phyloP scores from a whole-genome alignment of 2,797 vertebrate species.

The Pogoniulus pusillus region DNA sequence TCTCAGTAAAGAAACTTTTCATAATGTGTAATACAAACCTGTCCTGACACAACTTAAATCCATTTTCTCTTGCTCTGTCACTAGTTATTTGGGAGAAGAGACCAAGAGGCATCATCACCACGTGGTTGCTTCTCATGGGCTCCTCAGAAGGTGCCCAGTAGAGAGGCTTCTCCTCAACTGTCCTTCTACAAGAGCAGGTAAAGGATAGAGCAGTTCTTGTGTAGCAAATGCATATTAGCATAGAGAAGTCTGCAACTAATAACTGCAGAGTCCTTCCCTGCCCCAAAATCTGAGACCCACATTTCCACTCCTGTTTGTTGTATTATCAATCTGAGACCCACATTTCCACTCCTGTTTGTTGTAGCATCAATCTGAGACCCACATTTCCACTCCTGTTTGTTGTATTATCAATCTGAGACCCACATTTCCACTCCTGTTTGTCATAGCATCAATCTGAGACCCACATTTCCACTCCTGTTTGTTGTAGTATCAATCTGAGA shows the following conservation, averaged over 20 bases:
- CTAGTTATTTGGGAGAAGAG: too few species aligned
- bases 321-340: too few species aligned
- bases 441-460: too few species aligned
- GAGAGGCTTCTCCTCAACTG: too few species aligned
- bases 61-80: too few species aligned
- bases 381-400: not conserved
- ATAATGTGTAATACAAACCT: too few species aligned
- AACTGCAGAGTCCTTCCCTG: not conserved
- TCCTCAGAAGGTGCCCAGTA: not conserved
- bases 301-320: not conserved
- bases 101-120: not conserved
- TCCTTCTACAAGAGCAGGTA: not conserved
- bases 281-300: not conserved
- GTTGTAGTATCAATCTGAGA: not conserved
- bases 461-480: not conserved
- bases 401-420: not conserved
- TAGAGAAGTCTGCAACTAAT: not conserved
- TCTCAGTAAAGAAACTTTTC: too few species aligned
- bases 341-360: not conserved
- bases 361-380: not conserved
- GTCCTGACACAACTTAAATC: too few species aligned
- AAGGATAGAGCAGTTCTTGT: too few species aligned
- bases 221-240: not conserved
- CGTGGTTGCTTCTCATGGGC: accelerated
- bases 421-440: not conserved